phyloP scores from a whole-genome alignment of 1,140 invertebrate species.

The Drosophila melanogaster region Release_6_plus_ISO1_MT NT_033777.3:27360501-27361000 shows the following conservation, averaged over 20 bases:
- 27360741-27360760: neutral
- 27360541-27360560: constrained; percentile 95
- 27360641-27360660: neutral
- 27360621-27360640: neutral
- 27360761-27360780: neutral
- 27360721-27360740: neutral
- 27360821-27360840: neutral
- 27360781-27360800: neutral
- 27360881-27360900: neutral
- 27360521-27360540: constrained; percentile 91
- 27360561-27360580: constrained; percentile 97
- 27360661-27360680: neutral
- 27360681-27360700: neutral
- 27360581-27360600: constrained; percentile 98
- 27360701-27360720: neutral
- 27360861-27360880: neutral
- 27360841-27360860: neutral
- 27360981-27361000: neutral
- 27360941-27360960: neutral
- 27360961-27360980: neutral
- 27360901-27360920: neutral
- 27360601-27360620: neutral
- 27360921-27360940: neutral
- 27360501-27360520: constrained; percentile 93
- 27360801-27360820: neutral